phyloP scores from a whole-genome alignment of 2,797 vertebrate genomes.

The Allobates femoralis region DNA sequence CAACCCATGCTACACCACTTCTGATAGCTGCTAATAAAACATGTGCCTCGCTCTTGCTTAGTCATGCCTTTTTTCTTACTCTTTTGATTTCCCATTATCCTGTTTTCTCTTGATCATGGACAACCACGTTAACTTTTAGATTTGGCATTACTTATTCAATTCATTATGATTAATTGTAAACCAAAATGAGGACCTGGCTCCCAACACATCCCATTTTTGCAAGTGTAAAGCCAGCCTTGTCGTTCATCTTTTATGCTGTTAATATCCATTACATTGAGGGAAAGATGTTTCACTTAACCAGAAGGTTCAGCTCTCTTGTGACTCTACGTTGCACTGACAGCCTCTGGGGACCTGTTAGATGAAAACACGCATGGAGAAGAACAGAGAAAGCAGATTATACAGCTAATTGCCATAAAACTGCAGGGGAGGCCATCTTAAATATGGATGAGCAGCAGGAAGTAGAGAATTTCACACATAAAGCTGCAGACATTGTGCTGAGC shows the following conservation, averaged over 20 bases:
- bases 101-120: too few relatives aligned
- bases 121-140: too few relatives aligned
- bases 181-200: not conserved
- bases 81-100: too few relatives aligned
- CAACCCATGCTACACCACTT: too few relatives aligned
- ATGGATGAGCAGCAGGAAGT: slow-evolving; percentile 27
- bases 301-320: not conserved
- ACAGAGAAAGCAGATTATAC: slow-evolving; percentile 15
- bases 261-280: not conserved
- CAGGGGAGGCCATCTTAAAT: slow-evolving; percentile 38
- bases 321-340: not conserved
- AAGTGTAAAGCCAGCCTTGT: not conserved
- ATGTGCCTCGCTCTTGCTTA: too few relatives aligned
- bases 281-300: not conserved
- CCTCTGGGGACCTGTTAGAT: not conserved
- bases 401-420: slow-evolving; percentile 34
- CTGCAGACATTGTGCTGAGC: not conserved
- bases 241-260: not conserved
- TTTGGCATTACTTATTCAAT: not conserved
- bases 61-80: too few relatives aligned
- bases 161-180: not conserved
- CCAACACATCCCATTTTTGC: too few relatives aligned
- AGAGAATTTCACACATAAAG: slow-evolving; percentile 17
- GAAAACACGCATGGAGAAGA: not conserved
- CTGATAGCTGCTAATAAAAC: too few relatives aligned